phyloP scores from a whole-genome alignment of 2,797 vertebrate genomes.

The Mormyrops boulengeri region DNA sequence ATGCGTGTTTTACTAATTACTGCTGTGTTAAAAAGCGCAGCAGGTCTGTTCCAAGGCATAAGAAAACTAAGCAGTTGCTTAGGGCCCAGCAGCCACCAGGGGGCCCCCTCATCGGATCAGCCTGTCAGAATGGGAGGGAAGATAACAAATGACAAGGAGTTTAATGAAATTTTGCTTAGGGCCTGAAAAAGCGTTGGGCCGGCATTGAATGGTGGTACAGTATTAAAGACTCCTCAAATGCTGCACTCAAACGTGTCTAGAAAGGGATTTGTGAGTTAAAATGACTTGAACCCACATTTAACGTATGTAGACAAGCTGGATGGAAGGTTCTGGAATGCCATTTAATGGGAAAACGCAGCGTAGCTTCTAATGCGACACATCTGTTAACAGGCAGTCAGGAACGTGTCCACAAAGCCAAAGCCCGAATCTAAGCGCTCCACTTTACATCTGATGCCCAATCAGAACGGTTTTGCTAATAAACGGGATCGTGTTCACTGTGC shows the following conservation, averaged over 20 bases:
- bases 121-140: neutral
- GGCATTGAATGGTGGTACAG: neutral
- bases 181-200: neutral
- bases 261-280: neutral
- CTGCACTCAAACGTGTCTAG: neutral
- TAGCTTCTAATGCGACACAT: neutral
- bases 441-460: neutral
- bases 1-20: neutral
- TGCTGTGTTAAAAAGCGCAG: neutral
- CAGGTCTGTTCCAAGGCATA: neutral
- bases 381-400: neutral
- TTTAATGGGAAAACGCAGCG: neutral
- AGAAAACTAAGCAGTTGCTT: neutral
- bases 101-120: neutral
- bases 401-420: neutral
- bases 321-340: neutral
- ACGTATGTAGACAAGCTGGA: neutral
- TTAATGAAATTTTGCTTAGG: neutral
- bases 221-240: neutral
- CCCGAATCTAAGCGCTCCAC: neutral
- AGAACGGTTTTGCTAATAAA: neutral
- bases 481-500: neutral
- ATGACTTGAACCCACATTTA: neutral
- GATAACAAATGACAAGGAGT: neutral
- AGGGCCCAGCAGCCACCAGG: neutral